Percentiles rank a stretch among this genome's conserved stretches.
Conservation (phyloP, 2,797 vertebrate genomes). For the Tarsius wallacei region DNA sequence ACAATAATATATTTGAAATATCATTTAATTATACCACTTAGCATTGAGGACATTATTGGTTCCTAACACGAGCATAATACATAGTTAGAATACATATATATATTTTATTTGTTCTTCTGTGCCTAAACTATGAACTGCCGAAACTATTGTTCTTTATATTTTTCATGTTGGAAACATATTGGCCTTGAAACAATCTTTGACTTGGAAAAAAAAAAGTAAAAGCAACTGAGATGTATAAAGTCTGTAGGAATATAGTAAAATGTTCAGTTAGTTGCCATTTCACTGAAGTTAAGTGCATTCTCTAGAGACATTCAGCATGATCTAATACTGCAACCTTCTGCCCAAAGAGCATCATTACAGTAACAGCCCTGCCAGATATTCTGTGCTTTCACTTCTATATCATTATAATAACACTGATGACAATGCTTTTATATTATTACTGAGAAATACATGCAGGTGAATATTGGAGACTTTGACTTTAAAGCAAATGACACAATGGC, state of each 20-base stretch:
- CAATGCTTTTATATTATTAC: neutral
- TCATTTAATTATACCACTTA: neutral
- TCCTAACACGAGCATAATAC: neutral
- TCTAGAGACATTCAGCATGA: conserved; percentile 77
- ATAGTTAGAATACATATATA: neutral
- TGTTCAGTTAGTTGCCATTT: neutral
- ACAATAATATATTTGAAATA: neutral
- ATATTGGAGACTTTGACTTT: neutral
- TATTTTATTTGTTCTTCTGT: neutral
- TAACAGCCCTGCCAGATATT: neutral
- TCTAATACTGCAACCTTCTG: conserved; percentile 90
- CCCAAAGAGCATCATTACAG: conserved; percentile 84
- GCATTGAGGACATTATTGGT: neutral
- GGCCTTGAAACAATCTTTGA: neutral
- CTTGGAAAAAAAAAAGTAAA: neutral
- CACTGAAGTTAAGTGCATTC: neutral
- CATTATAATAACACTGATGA: neutral
- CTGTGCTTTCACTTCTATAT: neutral
- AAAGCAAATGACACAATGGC: neutral
- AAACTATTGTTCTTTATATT: neutral
- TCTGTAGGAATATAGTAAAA: neutral
- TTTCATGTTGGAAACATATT: neutral
- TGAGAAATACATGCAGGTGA: neutral
- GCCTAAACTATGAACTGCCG: neutral
- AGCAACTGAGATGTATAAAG: neutral